Base-by-base conservation (phyloP, 2,113 vertebrate genomes). In the Tupaia chinensis region DNA sequence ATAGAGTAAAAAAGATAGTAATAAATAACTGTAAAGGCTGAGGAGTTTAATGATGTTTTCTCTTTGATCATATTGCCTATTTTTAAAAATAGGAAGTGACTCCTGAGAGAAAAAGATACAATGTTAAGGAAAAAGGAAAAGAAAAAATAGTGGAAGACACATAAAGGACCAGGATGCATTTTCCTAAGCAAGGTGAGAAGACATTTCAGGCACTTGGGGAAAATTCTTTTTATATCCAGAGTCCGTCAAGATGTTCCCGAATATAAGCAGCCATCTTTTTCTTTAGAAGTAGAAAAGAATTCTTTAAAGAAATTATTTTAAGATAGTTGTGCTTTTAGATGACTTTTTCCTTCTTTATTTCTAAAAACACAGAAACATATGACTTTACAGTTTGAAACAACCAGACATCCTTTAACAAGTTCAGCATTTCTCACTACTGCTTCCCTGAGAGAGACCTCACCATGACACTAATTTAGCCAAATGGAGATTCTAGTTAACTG, bases 361-460 rank as follows among this genome's bases (percentile, higher is more conserved):
- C 12, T 84, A 56, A 85, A 94, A 22, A 44, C 78, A 78, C 44
- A 91, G 58, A 76, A 95, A 91, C 69, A 32, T 56, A 54, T 29
- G 14, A 79, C 76, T 66, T 78, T 94, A 82, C 20, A 44, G 6
- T 84, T 87, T 2, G 16, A 74, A 95, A 73, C n/a, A 93, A 96
- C 29, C 11, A 83, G n/a, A 72, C 34, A 60, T 61, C 82, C 22
- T 84, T 80, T 81, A 69, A 74, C 58, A n/a, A 68, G 27, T 34
- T 69, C 6, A 81, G 34, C 2, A 12, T 23, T 60, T 82, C 25
- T 65, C 23, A 54, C 19, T 16, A 68, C 10, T 12, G 17, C 25
- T 80, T 76, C 6, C 23, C 25, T 44, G 27, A 23, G 16, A 27
- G 77, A 81, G 60, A 92, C 12, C 22, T 91, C 32, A 23, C 53